Percentiles rank a stretch among this genome's conserved stretches.
Conservation (phyloP, 2,113 vertebrate species). For the Phalacrocorax pelagicus region DNA sequence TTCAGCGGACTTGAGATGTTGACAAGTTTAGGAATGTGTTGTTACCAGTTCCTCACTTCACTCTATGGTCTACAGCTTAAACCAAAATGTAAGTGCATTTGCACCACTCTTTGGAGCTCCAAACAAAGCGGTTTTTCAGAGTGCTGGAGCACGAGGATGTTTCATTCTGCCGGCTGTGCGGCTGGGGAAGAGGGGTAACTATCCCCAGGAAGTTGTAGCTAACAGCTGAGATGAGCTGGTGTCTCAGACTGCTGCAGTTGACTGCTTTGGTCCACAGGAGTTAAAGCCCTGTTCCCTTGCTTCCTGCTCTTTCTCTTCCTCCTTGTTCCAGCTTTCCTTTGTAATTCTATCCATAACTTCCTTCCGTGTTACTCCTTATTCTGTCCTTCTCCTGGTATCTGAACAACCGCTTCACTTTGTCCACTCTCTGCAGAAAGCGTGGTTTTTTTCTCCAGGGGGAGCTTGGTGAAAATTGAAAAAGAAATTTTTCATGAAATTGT, state of each 20-base stretch:
- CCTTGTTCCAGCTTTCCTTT: background rate
- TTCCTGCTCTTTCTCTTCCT: background rate
- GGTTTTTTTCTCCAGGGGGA: background rate
- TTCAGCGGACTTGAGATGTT: fast-evolving
- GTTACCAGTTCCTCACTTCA: background rate
- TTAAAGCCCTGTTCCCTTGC: background rate
- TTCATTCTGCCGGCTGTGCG: background rate
- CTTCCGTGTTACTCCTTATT: background rate
- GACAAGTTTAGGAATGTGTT: background rate
- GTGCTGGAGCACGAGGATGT: background rate
- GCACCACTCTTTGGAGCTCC: background rate
- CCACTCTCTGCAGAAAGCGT: background rate
- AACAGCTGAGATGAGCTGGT: background rate
- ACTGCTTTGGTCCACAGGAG: background rate
- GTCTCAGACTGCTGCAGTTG: background rate
- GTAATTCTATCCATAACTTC: background rate
- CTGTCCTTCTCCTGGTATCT: background rate
- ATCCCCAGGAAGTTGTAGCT: background rate
- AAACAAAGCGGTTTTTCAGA: background rate
- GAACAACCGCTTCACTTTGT: background rate
- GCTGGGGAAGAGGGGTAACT: background rate
- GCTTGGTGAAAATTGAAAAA: background rate
- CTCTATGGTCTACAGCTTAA: background rate
- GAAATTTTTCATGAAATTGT: background rate
- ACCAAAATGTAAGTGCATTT: fast-evolving